Conservation (phyloP, 1,140 invertebrate species). For the Olivierus martensii region DNA sequence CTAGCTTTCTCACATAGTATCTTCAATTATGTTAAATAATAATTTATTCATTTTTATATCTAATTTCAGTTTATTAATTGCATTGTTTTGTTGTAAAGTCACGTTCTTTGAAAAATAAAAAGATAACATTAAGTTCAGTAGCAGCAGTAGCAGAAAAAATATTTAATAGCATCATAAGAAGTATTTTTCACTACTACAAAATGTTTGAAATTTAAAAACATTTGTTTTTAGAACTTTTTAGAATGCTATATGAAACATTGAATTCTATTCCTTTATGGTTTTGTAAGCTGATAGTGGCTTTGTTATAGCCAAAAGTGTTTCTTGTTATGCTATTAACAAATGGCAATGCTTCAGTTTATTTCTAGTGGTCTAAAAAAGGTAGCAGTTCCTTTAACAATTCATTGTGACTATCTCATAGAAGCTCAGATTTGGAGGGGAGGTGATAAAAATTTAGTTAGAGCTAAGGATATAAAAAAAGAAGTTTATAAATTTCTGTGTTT, state of each 20-base stretch:
- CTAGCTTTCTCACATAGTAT: too few species aligned
- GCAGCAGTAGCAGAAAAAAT: neutral
- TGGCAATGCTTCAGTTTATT: neutral
- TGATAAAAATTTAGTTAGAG: neutral
- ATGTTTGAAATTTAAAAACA: neutral
- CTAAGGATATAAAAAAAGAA: neutral
- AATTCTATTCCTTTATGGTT: neutral
- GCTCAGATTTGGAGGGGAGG: neutral
- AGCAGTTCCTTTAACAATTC: neutral
- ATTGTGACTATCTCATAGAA: neutral
- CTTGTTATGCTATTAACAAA: too few species aligned
- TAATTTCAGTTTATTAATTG: neutral
- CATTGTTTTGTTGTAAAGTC: neutral
- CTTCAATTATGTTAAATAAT: too few species aligned
- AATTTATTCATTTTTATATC: neutral
- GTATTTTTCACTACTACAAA: neutral
- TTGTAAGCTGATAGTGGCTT: neutral
- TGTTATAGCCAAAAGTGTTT: neutral
- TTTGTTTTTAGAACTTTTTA: neutral
- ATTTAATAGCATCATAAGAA: neutral
- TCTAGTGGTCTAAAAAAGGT: neutral
- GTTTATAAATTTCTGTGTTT: neutral
- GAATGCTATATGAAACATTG: neutral
- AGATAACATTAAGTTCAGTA: neutral
- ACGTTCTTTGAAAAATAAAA: neutral